phyloP scores from a whole-genome alignment of 2,113 vertebrate genomes.

The Urocolius indicus region DNA sequence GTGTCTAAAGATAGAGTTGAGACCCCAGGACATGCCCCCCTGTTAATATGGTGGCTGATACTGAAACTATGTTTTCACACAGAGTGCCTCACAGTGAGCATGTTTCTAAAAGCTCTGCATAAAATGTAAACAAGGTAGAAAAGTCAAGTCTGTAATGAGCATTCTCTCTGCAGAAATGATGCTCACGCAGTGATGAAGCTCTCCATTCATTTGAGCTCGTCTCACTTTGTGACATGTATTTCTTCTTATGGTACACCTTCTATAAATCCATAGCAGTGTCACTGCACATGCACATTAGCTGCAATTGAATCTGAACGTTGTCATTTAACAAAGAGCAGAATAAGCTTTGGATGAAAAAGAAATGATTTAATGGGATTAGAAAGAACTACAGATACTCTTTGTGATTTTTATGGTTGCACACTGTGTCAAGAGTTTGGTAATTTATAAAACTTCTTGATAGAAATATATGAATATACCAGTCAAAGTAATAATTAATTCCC shows the following conservation, averaged over 20 bases:
- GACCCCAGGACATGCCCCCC: neutral
- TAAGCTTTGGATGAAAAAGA: neutral
- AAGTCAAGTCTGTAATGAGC: constrained; percentile 20
- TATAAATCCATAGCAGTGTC: neutral
- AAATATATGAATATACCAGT: constrained; percentile 75
- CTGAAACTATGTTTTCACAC: neutral
- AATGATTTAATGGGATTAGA: constrained; percentile 38
- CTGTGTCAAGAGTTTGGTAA: constrained; percentile 67
- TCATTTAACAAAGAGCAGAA: constrained; percentile 32
- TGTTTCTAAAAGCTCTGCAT: constrained; percentile 24
- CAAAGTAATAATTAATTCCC: constrained; percentile 81
- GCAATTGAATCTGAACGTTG: constrained; percentile 17
- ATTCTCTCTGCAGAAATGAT: constrained; percentile 40
- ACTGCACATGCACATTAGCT: neutral
- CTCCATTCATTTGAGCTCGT: neutral
- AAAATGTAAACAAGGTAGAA: constrained; percentile 45
- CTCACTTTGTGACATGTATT: neutral
- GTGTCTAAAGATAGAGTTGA: neutral
- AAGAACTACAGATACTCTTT: constrained; percentile 24
- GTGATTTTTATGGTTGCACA: constrained; percentile 62
- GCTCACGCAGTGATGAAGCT: neutral
- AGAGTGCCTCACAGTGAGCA: neutral
- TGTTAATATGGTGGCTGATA: neutral
- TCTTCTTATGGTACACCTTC: neutral
- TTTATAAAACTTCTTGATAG: constrained; percentile 76